A percentile compares a stretch with the other conserved stretches of the same genome.
phyloP scores from a whole-genome alignment of 2,797 vertebrate genomes.

The Hirundo rustica region DNA sequence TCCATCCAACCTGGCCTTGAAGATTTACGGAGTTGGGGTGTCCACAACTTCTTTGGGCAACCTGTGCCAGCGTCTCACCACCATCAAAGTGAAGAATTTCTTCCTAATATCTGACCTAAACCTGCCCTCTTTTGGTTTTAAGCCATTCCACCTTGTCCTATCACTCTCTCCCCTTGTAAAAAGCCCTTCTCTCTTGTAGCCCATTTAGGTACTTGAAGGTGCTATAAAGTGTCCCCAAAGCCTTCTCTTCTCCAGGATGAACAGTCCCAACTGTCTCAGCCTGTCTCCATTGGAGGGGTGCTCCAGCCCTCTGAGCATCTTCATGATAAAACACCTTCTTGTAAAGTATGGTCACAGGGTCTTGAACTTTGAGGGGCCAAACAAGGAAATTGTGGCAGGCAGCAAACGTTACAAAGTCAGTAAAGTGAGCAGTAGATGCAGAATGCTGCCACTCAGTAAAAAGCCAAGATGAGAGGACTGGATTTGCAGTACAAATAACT shows the following conservation, averaged over 20 bases:
- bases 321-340: background rate
- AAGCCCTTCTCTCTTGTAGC: background rate
- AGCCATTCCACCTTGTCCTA: background rate
- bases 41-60: background rate
- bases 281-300: background rate
- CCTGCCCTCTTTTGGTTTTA: background rate
- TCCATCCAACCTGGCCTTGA: background rate
- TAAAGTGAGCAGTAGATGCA: background rate
- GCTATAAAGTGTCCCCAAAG: background rate
- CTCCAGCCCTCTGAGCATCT: background rate
- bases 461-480: background rate
- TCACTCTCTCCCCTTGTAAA: background rate
- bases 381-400: background rate
- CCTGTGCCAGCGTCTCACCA: background rate
- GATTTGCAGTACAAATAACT: background rate
- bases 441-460: background rate
- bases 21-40: rapidly evolving
- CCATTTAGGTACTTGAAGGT: background rate
- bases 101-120: background rate
- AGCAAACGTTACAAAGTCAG: background rate
- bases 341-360: background rate
- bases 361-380: background rate
- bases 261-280: background rate
- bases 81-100: background rate
- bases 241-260: background rate